These are phyloP conservation scores for Eulithis prunata DNA, from an alignment of 2,888 invertebrate species.

Conservation along the genomic window DNA sequence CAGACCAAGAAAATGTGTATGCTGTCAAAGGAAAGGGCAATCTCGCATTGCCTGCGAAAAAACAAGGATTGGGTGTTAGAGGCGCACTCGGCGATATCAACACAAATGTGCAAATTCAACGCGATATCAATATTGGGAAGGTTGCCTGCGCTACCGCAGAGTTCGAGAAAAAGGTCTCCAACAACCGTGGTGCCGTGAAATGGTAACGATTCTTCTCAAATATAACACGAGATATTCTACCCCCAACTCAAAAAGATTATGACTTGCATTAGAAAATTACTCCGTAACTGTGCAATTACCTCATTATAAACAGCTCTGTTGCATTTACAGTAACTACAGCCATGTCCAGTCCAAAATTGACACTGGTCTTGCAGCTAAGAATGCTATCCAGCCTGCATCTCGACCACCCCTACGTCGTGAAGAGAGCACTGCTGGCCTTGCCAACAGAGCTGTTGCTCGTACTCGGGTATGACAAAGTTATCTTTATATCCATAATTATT, in stretches of 20 bases:
- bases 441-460: constrained; percentile 63
- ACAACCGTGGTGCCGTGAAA: constrained; percentile 53
- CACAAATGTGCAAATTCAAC: constrained; percentile 67
- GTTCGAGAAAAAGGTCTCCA: constrained; percentile 68
- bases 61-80: constrained; percentile 62
- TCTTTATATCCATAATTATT: no score
- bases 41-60: constrained; percentile 57
- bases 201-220: constrained; percentile 50
- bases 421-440: constrained; percentile 72
- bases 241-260: constrained; percentile 25
- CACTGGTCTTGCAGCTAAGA: constrained; percentile 65
- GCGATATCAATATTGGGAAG: constrained; percentile 63
- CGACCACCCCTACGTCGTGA: constrained; percentile 71
- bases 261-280: no score
- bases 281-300: no score
- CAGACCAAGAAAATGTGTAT: constrained; percentile 73
- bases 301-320: neutral
- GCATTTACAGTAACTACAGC: constrained; percentile 64
- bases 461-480: constrained; percentile 57
- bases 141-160: constrained; percentile 65
- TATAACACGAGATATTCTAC: constrained; percentile 28
- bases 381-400: constrained; percentile 55
- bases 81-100: constrained; percentile 76
- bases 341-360: constrained; percentile 80
- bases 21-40: constrained; percentile 62